Conservation (phyloP, 2,888 invertebrate species). For the Iselma pallidipennis region DNA sequence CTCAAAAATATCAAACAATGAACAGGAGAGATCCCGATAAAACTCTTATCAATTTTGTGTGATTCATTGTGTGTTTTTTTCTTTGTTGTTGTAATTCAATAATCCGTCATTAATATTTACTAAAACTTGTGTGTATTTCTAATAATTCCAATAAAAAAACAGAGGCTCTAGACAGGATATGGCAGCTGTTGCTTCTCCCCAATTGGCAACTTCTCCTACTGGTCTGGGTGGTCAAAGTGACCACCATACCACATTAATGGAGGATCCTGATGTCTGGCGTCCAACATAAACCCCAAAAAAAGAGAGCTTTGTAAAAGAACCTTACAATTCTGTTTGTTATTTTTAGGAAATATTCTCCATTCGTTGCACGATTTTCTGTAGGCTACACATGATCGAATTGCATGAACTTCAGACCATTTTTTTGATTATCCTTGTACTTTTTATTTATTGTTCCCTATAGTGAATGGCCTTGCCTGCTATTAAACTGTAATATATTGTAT, state of each 20-base stretch:
- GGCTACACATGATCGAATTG: too few relatives aligned
- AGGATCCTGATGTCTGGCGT: slow-evolving; percentile 92
- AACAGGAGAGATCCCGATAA: neutral
- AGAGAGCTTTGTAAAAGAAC: too few relatives aligned
- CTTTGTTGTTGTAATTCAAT: slow-evolving; percentile 11
- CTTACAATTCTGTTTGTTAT: too few relatives aligned
- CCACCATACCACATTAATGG: slow-evolving; percentile 84
- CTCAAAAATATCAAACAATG: slow-evolving; percentile 12
- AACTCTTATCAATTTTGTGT: neutral
- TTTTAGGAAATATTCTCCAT: too few relatives aligned
- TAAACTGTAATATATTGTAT: too few relatives aligned
- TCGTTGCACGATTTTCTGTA: too few relatives aligned
- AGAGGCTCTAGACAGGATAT: slow-evolving; percentile 86
- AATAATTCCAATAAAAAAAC: slow-evolving; percentile 23
- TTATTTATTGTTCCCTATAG: too few relatives aligned
- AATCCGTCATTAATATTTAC: slow-evolving; percentile 6
- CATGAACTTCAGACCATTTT: too few relatives aligned
- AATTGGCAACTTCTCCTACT: slow-evolving; percentile 62
- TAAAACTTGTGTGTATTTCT: slow-evolving; percentile 14
- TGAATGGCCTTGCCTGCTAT: too few relatives aligned
- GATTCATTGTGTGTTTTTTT: slow-evolving; percentile 5
- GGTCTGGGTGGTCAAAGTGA: slow-evolving; percentile 61
- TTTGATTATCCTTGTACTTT: too few relatives aligned
- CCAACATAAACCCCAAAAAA: slow-evolving; percentile 69
- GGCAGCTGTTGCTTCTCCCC: slow-evolving; percentile 78